Evolutionary conservation across 2,113 vertebrate species (phyloP).

Genomic region (Caloenas nicobarica): DNA sequence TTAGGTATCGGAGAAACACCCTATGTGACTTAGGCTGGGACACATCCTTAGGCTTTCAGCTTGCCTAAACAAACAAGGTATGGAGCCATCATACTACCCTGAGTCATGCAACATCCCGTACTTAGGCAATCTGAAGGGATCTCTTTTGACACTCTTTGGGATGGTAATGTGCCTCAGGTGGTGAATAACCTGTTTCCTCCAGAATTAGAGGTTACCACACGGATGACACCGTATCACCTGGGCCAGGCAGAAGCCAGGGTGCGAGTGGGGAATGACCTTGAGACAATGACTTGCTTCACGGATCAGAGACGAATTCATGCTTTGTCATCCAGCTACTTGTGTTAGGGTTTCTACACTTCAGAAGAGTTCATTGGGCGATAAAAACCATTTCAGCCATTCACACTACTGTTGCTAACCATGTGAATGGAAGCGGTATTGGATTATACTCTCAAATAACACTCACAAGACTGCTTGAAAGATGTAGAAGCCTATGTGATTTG

Average conservation of each 20-base stretch:
- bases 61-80: not conserved
- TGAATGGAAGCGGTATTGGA: not conserved
- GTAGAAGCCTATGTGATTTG: not conserved
- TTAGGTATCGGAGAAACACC: not conserved
- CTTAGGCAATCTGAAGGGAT: fast-evolving
- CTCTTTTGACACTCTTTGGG: not conserved
- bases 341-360: not conserved
- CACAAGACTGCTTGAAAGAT: not conserved
- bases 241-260: not conserved
- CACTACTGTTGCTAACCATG: not conserved
- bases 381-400: not conserved
- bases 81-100: not conserved
- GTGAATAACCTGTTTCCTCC: not conserved
- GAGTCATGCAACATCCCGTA: not conserved
- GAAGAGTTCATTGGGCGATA: not conserved
- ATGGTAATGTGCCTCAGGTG: not conserved
- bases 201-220: not conserved
- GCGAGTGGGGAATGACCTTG: fast-evolving
- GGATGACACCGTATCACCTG: not conserved
- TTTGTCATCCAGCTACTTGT: not conserved
- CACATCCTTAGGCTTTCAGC: not conserved
- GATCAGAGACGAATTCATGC: not conserved
- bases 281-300: not conserved
- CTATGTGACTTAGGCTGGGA: not conserved
- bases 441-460: not conserved